Evolutionary conservation across 2,888 invertebrate species (phyloP), one percentile per base, ranked within the genome.

Genomic region (Bellardia pandia): DNA sequence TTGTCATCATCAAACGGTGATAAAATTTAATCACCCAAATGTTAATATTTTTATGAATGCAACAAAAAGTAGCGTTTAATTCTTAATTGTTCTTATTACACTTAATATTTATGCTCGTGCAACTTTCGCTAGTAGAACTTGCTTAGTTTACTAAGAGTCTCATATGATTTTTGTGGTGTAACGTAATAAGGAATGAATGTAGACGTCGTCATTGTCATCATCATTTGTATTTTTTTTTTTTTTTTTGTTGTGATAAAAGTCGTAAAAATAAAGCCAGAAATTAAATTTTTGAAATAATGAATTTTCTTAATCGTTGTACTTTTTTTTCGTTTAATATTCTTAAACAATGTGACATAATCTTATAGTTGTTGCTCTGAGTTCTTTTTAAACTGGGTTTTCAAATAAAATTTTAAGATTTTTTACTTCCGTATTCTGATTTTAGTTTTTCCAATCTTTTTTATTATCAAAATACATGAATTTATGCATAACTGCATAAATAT

Each of bases 11-110:
- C 33, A 23, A 37, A 66, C 51, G 75, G 82, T 64, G 79, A 86
- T 86, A 86, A 82, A 86, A 83, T 75, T 75, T 83, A 71, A 83
- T 86, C 78, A 79, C 86, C 71, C 62, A 77, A 66, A 71, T 14
- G 53, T 76, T 79, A 8, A 66, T 42, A 37, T 6, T 81, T 56
- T 74, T 72, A 71, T 71, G 79, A 64, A 79, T 53, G 33, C n/a
- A 16, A n/a, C 56, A 56, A 23, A 16, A 3, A 78, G 64, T 72
- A 58, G 66, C 14, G 62, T 56, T 81, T 74, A 75, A 81, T 81
- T 60, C 74, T 60, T 79, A 79, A 78, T 79, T 85, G 78, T 79
- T 74, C 66, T 74, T 60, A 78, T 74, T 78, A 78, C 40, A 13
- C 23, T 56, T 7, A 40, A 74, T 66, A 74, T 40, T 74, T 66